A percentile compares a stretch with the other conserved stretches of the same genome.
phyloP scores from a whole-genome alignment of 2,888 invertebrate genomes.

The Agriotes lineatus region DNA sequence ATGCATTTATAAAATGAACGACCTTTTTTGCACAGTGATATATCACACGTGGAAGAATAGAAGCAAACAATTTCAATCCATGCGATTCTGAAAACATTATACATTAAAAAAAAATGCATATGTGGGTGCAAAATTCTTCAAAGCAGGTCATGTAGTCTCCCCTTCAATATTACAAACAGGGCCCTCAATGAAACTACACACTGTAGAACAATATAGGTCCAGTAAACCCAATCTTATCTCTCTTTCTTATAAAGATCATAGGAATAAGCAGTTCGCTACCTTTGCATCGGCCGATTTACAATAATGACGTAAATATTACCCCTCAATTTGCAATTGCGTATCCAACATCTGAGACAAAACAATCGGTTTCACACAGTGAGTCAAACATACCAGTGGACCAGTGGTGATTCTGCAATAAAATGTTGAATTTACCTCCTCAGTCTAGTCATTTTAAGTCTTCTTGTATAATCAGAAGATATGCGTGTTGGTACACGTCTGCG shows the following conservation, averaged over 20 bases:
- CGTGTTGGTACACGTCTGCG: slow-evolving; percentile 67
- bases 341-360: slow-evolving; percentile 16
- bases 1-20: not conserved
- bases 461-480: slow-evolving; percentile 61
- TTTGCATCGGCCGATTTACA: slow-evolving; percentile 6
- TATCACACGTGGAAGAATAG: not conserved
- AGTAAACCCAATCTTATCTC: slow-evolving; percentile 1
- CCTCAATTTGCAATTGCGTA: slow-evolving; percentile 25
- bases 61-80: slow-evolving; percentile 11
- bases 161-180: not conserved
- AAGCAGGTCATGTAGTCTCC: not conserved
- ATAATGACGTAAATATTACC: not conserved
- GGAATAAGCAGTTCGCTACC: no score
- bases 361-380: slow-evolving; percentile 34
- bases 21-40: slow-evolving; percentile 1
- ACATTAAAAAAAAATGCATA: slow-evolving; percentile 14
- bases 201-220: not conserved
- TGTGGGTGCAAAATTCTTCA: slow-evolving; percentile 23
- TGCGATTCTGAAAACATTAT: slow-evolving; percentile 10
- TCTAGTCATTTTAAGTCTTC: slow-evolving; percentile 65
- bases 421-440: slow-evolving; percentile 65
- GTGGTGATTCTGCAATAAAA: slow-evolving; percentile 45
- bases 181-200: not conserved
- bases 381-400: slow-evolving; percentile 39
- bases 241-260: not conserved